phyloP scores from a whole-genome alignment of 2,888 invertebrate species.

The Cheilosia variabilis region DNA sequence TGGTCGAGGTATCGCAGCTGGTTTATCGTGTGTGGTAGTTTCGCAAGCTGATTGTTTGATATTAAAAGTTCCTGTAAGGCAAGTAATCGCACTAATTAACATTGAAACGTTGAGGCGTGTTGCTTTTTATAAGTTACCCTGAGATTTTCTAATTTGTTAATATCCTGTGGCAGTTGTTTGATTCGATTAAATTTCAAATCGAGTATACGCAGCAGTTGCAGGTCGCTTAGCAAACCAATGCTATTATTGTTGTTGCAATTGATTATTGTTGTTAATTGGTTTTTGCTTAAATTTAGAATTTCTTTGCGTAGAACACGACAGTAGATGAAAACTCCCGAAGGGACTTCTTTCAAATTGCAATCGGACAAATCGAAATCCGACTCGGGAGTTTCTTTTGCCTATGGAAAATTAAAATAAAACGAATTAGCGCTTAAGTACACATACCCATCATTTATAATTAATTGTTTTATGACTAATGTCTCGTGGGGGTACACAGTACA shows the following conservation, averaged over 20 bases:
- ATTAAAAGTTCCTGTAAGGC: constrained; percentile 88
- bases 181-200: constrained; percentile 89
- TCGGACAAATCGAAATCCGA: constrained; percentile 91
- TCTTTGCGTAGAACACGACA: constrained; percentile 93
- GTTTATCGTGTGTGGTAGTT: constrained; percentile 88
- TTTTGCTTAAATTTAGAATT: constrained; percentile 87
- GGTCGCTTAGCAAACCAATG: constrained; percentile 89
- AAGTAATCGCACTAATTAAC: neutral
- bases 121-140: constrained; percentile 84
- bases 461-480: constrained; percentile 34
- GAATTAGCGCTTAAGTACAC: constrained; percentile 7
- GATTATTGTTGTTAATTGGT: constrained; percentile 86
- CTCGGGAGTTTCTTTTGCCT: constrained; percentile 90
- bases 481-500: neutral
- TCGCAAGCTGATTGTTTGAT: constrained; percentile 88
- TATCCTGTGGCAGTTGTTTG: constrained; percentile 86
- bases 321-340: constrained; percentile 90
- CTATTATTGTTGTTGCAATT: constrained; percentile 85
- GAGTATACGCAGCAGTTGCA: constrained; percentile 87
- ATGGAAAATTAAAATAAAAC: neutral
- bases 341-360: constrained; percentile 89
- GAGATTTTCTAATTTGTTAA: constrained; percentile 87
- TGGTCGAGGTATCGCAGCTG: constrained; percentile 87
- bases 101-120: neutral
- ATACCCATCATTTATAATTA: constrained; percentile 2